Conservation (phyloP, 2,888 invertebrate species). For the Aelia acuminata region DNA sequence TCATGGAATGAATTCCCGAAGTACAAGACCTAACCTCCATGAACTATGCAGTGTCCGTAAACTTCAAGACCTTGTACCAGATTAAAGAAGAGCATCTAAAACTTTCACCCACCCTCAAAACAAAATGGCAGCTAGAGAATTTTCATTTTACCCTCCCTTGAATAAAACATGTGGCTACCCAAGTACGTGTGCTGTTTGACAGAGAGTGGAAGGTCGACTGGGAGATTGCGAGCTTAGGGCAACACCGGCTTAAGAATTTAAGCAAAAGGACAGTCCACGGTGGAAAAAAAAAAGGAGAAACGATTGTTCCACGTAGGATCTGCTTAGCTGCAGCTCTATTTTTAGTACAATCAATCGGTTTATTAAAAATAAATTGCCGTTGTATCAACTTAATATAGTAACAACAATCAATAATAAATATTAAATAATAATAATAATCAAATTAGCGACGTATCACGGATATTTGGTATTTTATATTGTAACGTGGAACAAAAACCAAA, state of each 20-base stretch:
- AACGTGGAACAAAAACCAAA: too few relatives aligned
- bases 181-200: slow-evolving; percentile 27
- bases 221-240: too few relatives aligned
- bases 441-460: too few relatives aligned
- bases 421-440: too few relatives aligned
- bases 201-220: not conserved
- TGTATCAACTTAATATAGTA: too few relatives aligned
- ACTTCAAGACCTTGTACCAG: slow-evolving; percentile 14
- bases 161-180: not conserved
- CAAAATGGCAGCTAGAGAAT: not conserved
- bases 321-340: too few relatives aligned
- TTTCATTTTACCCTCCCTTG: not conserved
- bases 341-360: too few relatives aligned
- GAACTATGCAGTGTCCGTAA: slow-evolving; percentile 29
- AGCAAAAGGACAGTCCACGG: not conserved
- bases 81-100: slow-evolving; percentile 38
- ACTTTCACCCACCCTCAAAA: slow-evolving; percentile 19
- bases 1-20: not conserved
- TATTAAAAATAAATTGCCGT: too few relatives aligned
- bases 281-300: too few relatives aligned
- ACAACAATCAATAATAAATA: too few relatives aligned
- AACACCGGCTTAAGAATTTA: not conserved
- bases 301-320: too few relatives aligned
- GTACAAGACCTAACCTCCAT: not conserved
- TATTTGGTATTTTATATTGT: too few relatives aligned